phyloP scores from a whole-genome alignment of 2,888 invertebrate species.

The Cepaea hortensis region DNA sequence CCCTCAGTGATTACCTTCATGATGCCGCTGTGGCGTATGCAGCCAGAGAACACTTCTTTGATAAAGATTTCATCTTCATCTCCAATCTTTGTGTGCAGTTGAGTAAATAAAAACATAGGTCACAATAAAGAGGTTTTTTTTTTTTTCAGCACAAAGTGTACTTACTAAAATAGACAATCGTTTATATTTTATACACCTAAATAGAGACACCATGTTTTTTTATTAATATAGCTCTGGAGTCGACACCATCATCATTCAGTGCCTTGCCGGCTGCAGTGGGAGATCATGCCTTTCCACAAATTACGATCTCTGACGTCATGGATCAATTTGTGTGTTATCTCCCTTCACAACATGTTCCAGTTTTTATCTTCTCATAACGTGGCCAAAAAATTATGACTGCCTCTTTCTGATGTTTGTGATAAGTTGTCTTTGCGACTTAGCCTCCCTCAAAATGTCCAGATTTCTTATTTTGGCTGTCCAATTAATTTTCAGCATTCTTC shows the following conservation, averaged over 20 bases:
- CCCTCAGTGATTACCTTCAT: slow-evolving; percentile 69
- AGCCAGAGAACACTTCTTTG: slow-evolving; percentile 74
- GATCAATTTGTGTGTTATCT: too few species aligned
- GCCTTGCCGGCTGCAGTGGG: too few species aligned
- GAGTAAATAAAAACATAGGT: neutral
- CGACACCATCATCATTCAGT: neutral
- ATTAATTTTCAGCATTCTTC: too few species aligned
- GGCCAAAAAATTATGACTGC: too few species aligned
- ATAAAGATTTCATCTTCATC: slow-evolving; percentile 72
- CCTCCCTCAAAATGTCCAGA: too few species aligned
- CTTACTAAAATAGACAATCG: neutral
- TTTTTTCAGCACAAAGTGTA: neutral
- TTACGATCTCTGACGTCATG: neutral
- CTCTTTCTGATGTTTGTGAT: too few species aligned
- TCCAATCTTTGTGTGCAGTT: slow-evolving; percentile 59
- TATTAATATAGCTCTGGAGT: neutral
- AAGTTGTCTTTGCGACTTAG: too few species aligned
- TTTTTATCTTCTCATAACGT: too few species aligned
- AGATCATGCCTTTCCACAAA: neutral
- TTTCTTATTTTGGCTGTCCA: too few species aligned
- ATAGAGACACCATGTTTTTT: neutral
- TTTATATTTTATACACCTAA: neutral
- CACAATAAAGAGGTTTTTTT: neutral
- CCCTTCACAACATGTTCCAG: too few species aligned
- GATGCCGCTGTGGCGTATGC: slow-evolving; percentile 68